Evolutionary conservation across 2,797 vertebrate species (phyloP), one percentile per base, ranked within the genome.

Genomic region (Pipistrellus nathusii): DNA sequence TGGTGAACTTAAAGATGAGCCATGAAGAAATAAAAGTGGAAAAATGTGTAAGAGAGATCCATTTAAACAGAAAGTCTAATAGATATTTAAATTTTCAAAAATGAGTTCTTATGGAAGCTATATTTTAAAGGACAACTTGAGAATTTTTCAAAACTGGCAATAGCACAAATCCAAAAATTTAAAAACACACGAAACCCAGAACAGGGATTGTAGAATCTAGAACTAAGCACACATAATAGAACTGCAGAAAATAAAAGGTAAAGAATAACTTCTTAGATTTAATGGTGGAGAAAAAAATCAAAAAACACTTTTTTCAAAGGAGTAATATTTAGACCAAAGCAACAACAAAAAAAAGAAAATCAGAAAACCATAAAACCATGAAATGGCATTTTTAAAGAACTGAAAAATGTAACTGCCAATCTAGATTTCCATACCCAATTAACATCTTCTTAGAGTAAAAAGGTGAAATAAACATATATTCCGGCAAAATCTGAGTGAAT

Each of bases 111-210:
- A 46, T 18, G 10, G 3, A 83, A 80, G 68, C 30, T 75, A 12
- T 84, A 75, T 77, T 62, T 88, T 71, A 92, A 77, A 46, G 66
- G 18, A 88, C 46, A 66, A 77, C 18, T 23, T 66, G 38, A 77
- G n/a, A 71, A 23, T 75, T 59, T 94, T 71, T 77, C 38, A 90
- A 48, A 76, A 69, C 21, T 71, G 59, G n/a, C 51, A 69, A 90
- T 90, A 72, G 12, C 44, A 75, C 20, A 32, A 38, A 10, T 78
- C 15, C 30, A 71, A 13, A 75, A 86, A 44, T 41, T 75, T 32
- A 87, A 48, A 5, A 80, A 35, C 17, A 78, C 17, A 23, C 9
- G 12, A 44, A 76, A 69, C 17, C 25, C 25, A 38, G 21, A 72
- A 5, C 3, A 2, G 2, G 17, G 6, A 5, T 1, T 59, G 0